A percentile compares a stretch with the other conserved stretches of the same genome.
Conservation (phyloP, 2,888 invertebrate genomes). For the Eurytoma californica region DNA sequence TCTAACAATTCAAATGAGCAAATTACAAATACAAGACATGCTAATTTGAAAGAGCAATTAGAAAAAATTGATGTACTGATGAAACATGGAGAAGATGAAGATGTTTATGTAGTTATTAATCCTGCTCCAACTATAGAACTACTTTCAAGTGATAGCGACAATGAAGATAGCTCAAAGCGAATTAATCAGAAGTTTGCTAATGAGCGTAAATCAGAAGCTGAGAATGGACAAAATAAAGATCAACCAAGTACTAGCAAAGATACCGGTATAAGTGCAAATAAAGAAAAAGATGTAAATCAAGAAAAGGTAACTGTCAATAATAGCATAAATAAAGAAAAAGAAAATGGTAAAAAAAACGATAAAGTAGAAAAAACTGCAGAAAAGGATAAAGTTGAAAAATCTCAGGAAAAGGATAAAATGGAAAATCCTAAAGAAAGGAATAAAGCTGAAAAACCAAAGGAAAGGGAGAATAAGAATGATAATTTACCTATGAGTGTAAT, state of each 20-base stretch:
- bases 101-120: constrained; percentile 71
- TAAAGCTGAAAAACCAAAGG: constrained; percentile 35
- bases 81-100: constrained; percentile 69
- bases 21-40: constrained; percentile 58
- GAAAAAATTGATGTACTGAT: constrained; percentile 64
- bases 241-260: constrained; percentile 1
- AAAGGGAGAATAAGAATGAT: constrained; percentile 19
- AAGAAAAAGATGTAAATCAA: constrained; percentile 9
- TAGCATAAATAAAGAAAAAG: background rate
- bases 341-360: background rate
- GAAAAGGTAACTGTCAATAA: constrained; percentile 5
- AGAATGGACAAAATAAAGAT: constrained; percentile 32
- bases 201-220: constrained; percentile 39
- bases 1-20: constrained; percentile 41
- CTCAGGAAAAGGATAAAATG: background rate
- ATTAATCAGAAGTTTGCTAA: constrained; percentile 43
- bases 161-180: constrained; percentile 57
- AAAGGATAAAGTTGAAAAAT: background rate
- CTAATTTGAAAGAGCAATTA: constrained; percentile 62
- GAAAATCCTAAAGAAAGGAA: constrained; percentile 20
- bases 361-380: background rate
- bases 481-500: constrained; percentile 45
- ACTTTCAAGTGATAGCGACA: constrained; percentile 70
- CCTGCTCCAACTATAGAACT: constrained; percentile 72
- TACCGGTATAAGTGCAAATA: constrained; percentile 30